Base-by-base conservation (phyloP, 1,140 invertebrate species). In the Drosophila serrata region DNA sequence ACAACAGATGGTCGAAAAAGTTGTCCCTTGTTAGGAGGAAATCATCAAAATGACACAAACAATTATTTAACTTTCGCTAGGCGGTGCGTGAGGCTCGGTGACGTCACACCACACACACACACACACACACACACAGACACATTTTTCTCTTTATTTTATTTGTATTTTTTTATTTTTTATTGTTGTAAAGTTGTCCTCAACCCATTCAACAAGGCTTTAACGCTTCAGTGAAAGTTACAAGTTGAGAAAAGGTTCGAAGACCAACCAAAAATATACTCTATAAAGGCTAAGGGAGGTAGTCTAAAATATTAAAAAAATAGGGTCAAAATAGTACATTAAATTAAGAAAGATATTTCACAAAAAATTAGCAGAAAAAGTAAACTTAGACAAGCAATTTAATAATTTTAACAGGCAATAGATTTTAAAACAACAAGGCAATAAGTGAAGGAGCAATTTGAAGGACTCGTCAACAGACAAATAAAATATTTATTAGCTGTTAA, bases 31-130 rank as follows among this genome's bases (percentile, higher is more conserved):
- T 77, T 88, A 81, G 67, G 49, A 85, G 84, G 85, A 88, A 90
- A 88, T 88, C 84, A 88, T 85, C 85, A 88, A 87, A 79, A 85
- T 90, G 85, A 90, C 84, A 88, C 86, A 88, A 88, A 88, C 84
- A 88, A 90, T 88, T 88, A 88, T 88, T 88, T 90, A 88, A 90
- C 85, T 88, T 90, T 88, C 61, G 78, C 77, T 88, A 81, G 85
- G 74, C 68, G 43, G 76, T 88, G 84, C 77, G 84, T 84, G 85
- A 81, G 65, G 22, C 40, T 35, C 61, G 67, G 67, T 87, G 82
- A 87, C 82, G 82, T 87, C 84, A 86, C 35, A 31, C 40, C 29
- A 35, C 13, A 19, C 19, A 65, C 64, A 24, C 24, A 37, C 31
- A 24, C 19, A 31, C 57, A 49, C 65, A 45, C 58, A 42, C 8